phyloP scores from a whole-genome alignment of 64 coral and sea anemone species.

The Actinia tenebrosa region DNA sequence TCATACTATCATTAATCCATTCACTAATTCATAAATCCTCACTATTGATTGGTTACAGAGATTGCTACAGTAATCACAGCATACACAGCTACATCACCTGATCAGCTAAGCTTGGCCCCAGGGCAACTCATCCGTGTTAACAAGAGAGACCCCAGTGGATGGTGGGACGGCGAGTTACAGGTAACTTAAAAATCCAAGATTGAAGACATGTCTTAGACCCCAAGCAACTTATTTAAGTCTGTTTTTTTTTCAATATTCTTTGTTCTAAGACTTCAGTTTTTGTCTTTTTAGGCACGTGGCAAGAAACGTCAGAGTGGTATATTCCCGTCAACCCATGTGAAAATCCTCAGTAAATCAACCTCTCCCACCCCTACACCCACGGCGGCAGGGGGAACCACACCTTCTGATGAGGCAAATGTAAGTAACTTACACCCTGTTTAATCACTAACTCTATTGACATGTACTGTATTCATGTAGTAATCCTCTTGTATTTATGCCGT shows the following conservation, averaged over 20 bases:
- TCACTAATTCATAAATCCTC: neutral
- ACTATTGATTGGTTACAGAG: constrained; percentile 41
- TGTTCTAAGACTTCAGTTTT: neutral
- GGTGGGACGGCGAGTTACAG: constrained; percentile 99
- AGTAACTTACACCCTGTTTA: neutral
- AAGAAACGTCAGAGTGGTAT: constrained; percentile 94
- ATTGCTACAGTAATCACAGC: constrained; percentile 84
- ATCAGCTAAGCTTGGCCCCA: constrained; percentile 74
- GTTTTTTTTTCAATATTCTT: too few species aligned
- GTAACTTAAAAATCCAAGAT: neutral
- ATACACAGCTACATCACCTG: constrained; percentile 78
- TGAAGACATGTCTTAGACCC: too few species aligned
- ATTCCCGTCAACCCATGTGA: constrained; percentile 88
- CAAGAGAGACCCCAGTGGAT: constrained; percentile 77
- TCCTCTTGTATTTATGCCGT: neutral
- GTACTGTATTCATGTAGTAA: neutral
- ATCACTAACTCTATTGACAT: neutral
- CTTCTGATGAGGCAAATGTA: constrained; percentile 14
- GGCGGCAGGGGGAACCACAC: constrained; percentile 27
- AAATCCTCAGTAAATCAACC: constrained; percentile 70
- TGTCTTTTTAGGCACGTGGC: constrained; percentile 71
- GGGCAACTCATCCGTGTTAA: constrained; percentile 92
- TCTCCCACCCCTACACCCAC: constrained; percentile 22
- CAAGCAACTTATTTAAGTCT: too few species aligned
- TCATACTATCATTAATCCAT: too few species aligned